Percentiles rank a stretch among this genome's conserved stretches.
These are phyloP conservation scores for Cyrtonyx montezumae DNA, from an alignment of 2,113 vertebrate species.

Conservation along the genomic window DNA sequence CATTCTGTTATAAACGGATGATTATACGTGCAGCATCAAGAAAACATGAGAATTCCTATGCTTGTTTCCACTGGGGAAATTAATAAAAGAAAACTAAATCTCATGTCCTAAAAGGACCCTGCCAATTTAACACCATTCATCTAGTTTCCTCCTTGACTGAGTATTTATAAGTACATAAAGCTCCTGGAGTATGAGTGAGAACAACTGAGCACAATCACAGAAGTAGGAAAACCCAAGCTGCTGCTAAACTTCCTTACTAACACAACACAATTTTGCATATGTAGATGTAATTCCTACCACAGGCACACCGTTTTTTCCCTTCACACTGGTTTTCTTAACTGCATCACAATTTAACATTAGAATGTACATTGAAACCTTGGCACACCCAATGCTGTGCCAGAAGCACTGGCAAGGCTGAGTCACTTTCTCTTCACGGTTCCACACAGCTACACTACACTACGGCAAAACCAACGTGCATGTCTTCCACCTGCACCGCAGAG, in stretches of 20 bases:
- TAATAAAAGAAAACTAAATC: not conserved
- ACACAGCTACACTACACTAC: not conserved
- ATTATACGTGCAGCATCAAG: accelerated
- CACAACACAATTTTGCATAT: not conserved
- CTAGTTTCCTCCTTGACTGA: accelerated
- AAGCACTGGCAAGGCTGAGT: not conserved
- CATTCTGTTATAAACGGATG: not conserved
- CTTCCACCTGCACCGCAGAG: not conserved
- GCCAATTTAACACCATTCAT: not conserved
- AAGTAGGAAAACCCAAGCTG: not conserved
- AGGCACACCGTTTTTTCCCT: not conserved
- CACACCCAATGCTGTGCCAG: not conserved
- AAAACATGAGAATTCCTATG: not conserved
- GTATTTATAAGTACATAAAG: not conserved
- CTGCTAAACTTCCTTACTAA: not conserved
- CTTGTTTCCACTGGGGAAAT: not conserved
- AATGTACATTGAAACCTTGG: not conserved
- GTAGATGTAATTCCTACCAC: not conserved
- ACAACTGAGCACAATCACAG: not conserved
- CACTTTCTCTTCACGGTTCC: not conserved
- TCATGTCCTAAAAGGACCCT: not conserved
- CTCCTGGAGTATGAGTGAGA: not conserved
- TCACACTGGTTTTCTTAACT: not conserved
- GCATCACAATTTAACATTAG: not conserved
- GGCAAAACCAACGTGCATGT: accelerated